Percentiles rank a stretch among this genome's conserved stretches.
Conservation (phyloP, 2,113 vertebrate genomes). For the Thermophis baileyi region DNA sequence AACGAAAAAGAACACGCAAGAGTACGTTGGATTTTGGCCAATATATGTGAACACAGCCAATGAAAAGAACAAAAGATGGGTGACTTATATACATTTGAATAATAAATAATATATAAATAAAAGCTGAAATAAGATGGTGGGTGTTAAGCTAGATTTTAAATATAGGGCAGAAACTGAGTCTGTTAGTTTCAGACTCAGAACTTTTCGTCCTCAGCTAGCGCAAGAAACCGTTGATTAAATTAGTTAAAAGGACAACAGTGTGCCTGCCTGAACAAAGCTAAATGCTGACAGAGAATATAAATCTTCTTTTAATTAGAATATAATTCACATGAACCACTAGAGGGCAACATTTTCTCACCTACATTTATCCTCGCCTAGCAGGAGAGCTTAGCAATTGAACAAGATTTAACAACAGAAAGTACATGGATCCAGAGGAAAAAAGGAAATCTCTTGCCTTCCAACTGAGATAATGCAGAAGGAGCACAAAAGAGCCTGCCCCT, state of each 20-base stretch:
- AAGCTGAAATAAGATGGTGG: not conserved
- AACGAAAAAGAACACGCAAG: not conserved
- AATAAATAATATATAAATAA: not conserved
- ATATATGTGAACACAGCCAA: not conserved
- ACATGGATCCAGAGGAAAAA: too few relatives aligned
- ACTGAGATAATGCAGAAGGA: not conserved
- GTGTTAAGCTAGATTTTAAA: not conserved
- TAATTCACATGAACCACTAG: not conserved
- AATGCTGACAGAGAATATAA: not conserved
- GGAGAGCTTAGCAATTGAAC: not conserved
- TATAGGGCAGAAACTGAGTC: not conserved
- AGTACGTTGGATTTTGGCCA: not conserved
- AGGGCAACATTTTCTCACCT: slow-evolving; percentile 14
- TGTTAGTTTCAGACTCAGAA: too few relatives aligned
- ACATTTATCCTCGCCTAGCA: not conserved
- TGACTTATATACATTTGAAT: not conserved
- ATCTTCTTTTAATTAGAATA: not conserved
- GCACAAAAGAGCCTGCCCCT: not conserved
- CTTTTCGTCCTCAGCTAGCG: not conserved
- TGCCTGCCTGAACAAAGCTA: not conserved
- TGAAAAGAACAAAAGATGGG: not conserved
- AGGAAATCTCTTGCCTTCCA: not conserved
- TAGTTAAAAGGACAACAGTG: not conserved
- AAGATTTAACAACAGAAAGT: not conserved
- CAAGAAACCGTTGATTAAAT: not conserved